These are phyloP conservation scores for Noturus placidus DNA, from an alignment of 2,113 vertebrate genomes.

Conservation along the genomic window DNA sequence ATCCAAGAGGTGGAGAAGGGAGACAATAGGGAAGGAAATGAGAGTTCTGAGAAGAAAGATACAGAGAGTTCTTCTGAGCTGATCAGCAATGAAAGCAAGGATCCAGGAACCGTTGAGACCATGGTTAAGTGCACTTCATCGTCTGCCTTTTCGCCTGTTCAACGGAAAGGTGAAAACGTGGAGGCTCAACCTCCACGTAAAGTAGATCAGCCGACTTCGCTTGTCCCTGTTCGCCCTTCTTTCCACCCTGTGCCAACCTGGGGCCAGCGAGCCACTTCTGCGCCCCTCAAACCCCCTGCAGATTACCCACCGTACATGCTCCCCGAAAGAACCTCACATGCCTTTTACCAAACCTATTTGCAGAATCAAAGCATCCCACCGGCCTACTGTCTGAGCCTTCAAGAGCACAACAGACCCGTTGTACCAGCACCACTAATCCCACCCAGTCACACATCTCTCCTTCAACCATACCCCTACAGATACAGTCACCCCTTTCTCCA, in stretches of 20 bases:
- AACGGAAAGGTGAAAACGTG: conserved; percentile 61
- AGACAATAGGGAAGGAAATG: conserved; percentile 44
- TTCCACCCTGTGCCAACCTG: conserved; percentile 75
- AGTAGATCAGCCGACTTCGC: conserved; percentile 61
- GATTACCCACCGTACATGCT: conserved; percentile 84
- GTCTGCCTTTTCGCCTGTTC: conserved; percentile 81
- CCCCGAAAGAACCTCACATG: conserved; percentile 73
- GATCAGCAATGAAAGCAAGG: conserved; percentile 34
- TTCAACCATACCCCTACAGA: conserved; percentile 78
- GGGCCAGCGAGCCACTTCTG: conserved; percentile 75
- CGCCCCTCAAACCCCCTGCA: conserved; percentile 72
- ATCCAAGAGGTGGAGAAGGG: conserved; percentile 7
- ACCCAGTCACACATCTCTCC: conserved; percentile 66
- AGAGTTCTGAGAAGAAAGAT: conserved; percentile 51
- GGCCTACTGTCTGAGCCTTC: conserved; percentile 69
- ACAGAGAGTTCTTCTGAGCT: conserved; percentile 48
- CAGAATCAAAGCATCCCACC: conserved; percentile 61
- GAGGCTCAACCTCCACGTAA: conserved; percentile 60
- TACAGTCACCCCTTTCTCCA: conserved; percentile 79
- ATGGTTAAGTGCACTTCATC: conserved; percentile 56
- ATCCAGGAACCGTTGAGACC: conserved; percentile 46
- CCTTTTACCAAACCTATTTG: conserved; percentile 79
- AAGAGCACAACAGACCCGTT: conserved; percentile 81
- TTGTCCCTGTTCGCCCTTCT: conserved; percentile 67
- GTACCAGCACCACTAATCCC: conserved; percentile 75